Conservation (phyloP, 37 sponge, comb jelly and placozoan species). For the Beroe ovata region DNA sequence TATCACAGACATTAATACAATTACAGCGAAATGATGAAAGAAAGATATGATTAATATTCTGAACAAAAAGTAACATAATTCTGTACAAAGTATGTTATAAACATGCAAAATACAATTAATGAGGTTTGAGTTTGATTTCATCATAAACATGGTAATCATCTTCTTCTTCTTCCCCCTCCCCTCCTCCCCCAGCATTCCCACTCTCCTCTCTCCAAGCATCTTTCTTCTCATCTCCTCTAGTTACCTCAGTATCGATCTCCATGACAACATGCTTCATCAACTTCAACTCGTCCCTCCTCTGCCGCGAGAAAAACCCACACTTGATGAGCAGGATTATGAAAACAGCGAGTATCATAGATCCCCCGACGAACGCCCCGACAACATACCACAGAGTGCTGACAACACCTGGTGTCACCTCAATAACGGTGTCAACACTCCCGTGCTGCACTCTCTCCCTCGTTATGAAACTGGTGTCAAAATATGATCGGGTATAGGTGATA, state of each 20-base stretch:
- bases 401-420: constrained; percentile 21
- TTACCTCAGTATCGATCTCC: neutral
- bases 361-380: neutral
- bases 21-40: no score
- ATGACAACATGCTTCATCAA: neutral
- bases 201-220: neutral
- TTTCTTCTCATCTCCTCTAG: constrained; percentile 59
- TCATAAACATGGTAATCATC: no score
- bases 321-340: neutral
- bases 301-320: constrained; percentile 43
- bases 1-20: no score
- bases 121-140: no score
- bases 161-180: neutral
- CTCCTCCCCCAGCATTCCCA: neutral
- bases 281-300: neutral
- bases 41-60: no score
- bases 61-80: no score
- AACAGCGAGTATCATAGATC: neutral
- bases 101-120: no score
- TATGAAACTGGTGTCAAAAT: neutral
- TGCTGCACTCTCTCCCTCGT: neutral
- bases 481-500: neutral
- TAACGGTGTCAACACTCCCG: neutral
- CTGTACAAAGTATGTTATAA: no score
- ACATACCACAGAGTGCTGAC: constrained; percentile 15